phyloP scores from a whole-genome alignment of 23 tunicate species.

The Clavelina lepadiformis region DNA sequence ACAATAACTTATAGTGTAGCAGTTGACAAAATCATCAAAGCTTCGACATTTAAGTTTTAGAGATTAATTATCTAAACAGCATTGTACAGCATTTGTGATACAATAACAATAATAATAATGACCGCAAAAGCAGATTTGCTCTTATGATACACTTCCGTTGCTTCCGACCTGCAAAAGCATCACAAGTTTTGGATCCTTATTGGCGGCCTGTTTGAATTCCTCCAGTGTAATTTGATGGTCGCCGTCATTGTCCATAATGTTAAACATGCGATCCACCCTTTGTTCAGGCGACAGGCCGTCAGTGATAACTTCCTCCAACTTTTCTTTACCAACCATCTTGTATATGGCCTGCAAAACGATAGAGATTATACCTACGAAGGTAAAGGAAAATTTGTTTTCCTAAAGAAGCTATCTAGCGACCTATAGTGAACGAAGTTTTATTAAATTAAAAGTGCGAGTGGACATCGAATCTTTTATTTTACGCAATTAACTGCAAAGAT shows the following conservation, averaged over 20 bases:
- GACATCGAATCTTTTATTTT: no score
- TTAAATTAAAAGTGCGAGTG: no score
- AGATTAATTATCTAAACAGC: no score
- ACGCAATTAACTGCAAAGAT: no score
- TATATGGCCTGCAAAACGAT: conserved; percentile 95
- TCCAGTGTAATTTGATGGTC: conserved; percentile 12
- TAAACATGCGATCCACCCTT: conserved; percentile 37
- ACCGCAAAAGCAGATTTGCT: neutral
- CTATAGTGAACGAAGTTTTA: no score
- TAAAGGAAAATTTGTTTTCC: neutral
- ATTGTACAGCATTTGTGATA: no score
- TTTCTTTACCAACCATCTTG: conserved; percentile 77
- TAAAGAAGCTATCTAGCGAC: neutral
- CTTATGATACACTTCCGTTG: neutral
- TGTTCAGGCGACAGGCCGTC: conserved; percentile 61
- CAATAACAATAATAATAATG: no score
- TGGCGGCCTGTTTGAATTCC: conserved; percentile 22
- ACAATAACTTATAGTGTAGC: no score
- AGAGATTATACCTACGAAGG: no score
- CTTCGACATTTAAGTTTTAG: no score
- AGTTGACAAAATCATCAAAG: no score
- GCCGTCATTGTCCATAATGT: conserved; percentile 27
- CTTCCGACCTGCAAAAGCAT: conserved; percentile 19
- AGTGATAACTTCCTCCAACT: conserved; percentile 15
- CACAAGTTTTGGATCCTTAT: conserved; percentile 22